These are phyloP conservation scores for Sicus ferrugineus DNA, from an alignment of 2,888 invertebrate genomes.

Conservation along the genomic window DNA sequence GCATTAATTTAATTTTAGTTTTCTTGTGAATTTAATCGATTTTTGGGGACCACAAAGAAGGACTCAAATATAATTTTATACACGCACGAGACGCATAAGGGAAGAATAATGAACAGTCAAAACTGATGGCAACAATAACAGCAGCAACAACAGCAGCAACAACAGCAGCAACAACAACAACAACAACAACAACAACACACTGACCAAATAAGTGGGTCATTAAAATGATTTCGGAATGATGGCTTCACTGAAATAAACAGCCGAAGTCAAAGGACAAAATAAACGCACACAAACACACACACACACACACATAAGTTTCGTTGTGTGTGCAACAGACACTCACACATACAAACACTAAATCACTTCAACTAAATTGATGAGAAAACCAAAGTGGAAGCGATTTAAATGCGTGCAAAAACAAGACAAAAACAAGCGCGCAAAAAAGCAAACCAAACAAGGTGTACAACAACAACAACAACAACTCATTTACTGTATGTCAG, in stretches of 20 bases:
- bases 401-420: constrained; percentile 8
- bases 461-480: too few relatives aligned
- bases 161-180: not conserved
- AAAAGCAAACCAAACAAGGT: too few relatives aligned
- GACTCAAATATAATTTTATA: constrained; percentile 23
- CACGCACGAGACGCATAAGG: not conserved
- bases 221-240: constrained; percentile 25
- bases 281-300: not conserved
- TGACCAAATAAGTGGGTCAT: constrained; percentile 24
- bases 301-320: not conserved
- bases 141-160: not conserved
- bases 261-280: constrained; percentile 18
- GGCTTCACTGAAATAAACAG: constrained; percentile 31
- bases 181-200: not conserved
- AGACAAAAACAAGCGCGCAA: constrained; percentile 10
- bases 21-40: not conserved
- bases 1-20: too few relatives aligned
- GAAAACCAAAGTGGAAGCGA: constrained; percentile 24
- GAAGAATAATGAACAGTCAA: not conserved
- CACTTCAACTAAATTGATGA: constrained; percentile 23
- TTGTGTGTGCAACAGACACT: too few relatives aligned
- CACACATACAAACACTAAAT: not conserved
- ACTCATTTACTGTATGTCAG: constrained; percentile 19
- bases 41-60: constrained; percentile 29
- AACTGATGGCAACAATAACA: not conserved